A percentile compares a stretch with the other conserved stretches of the same genome.
These are phyloP conservation scores for Pseudorasbora parva DNA, from an alignment of 2,113 vertebrate genomes.

Conservation along the genomic window DNA sequence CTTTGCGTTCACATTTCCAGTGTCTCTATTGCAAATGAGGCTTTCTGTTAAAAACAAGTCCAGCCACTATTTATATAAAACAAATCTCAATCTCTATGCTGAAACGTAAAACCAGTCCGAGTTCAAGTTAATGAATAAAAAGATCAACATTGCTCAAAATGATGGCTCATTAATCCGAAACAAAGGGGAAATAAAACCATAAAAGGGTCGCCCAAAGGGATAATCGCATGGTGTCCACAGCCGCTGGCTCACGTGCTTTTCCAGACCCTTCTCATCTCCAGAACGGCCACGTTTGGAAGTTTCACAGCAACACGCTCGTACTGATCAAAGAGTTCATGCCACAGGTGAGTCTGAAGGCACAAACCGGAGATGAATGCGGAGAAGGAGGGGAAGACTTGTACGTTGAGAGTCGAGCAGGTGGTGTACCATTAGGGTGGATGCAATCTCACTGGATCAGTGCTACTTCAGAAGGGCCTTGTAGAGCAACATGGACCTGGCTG, in stretches of 20 bases:
- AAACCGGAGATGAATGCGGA: conserved; percentile 44
- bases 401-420: neutral
- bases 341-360: conserved; percentile 59
- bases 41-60: conserved; percentile 56
- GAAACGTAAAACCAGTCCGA: conserved; percentile 45
- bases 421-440: conserved; percentile 34
- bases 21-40: conserved; percentile 60
- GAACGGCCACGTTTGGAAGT: conserved; percentile 44
- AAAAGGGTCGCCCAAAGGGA: conserved; percentile 15
- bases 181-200: conserved; percentile 26
- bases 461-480: conserved; percentile 89
- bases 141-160: conserved; percentile 28
- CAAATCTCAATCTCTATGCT: conserved; percentile 33
- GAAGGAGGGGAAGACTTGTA: conserved; percentile 39
- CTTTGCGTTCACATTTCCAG: conserved; percentile 58
- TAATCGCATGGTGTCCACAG: neutral
- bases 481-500: conserved; percentile 84
- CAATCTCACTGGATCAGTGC: conserved; percentile 53
- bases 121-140: conserved; percentile 49
- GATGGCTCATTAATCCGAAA: conserved; percentile 46
- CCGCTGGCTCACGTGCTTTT: neutral
- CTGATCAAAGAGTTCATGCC: conserved; percentile 48
- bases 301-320: conserved; percentile 25
- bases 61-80: conserved; percentile 36
- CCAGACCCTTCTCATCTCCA: conserved; percentile 41